Percentiles rank a stretch among this genome's conserved stretches.
These are phyloP conservation scores for Callipepla squamata DNA, from an alignment of 2,113 vertebrate species.

Conservation along the genomic window DNA sequence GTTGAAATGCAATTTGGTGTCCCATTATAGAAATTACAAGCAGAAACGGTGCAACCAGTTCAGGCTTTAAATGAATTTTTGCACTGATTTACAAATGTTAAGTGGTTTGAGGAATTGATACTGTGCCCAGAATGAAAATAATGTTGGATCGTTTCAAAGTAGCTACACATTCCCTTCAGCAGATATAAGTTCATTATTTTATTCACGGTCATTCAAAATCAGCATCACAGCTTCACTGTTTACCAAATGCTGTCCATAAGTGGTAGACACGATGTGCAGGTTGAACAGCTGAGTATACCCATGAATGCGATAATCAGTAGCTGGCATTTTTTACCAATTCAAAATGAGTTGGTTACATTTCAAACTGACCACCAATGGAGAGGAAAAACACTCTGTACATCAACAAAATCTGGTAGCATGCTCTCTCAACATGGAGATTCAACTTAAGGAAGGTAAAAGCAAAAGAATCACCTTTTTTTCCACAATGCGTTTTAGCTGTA, in stretches of 20 bases:
- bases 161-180: background rate
- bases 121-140: background rate
- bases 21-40: background rate
- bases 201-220: background rate
- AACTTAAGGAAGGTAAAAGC: background rate
- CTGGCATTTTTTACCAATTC: background rate
- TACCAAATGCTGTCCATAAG: background rate
- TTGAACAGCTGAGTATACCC: background rate
- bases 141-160: background rate
- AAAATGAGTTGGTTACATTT: slow-evolving; percentile 2
- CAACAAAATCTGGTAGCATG: background rate
- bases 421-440: background rate
- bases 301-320: background rate
- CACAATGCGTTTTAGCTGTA: background rate
- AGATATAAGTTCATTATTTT: background rate
- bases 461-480: background rate
- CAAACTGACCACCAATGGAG: background rate
- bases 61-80: slow-evolving; percentile 16
- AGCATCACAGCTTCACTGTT: background rate
- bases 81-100: slow-evolving; percentile 24
- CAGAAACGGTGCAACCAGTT: background rate
- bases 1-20: slow-evolving; percentile 16
- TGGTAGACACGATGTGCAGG: background rate
- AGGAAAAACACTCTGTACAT: background rate
- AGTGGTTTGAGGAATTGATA: background rate